phyloP scores from a whole-genome alignment of 2,888 invertebrate genomes.

The Pardosa pseudoannulata region DNA sequence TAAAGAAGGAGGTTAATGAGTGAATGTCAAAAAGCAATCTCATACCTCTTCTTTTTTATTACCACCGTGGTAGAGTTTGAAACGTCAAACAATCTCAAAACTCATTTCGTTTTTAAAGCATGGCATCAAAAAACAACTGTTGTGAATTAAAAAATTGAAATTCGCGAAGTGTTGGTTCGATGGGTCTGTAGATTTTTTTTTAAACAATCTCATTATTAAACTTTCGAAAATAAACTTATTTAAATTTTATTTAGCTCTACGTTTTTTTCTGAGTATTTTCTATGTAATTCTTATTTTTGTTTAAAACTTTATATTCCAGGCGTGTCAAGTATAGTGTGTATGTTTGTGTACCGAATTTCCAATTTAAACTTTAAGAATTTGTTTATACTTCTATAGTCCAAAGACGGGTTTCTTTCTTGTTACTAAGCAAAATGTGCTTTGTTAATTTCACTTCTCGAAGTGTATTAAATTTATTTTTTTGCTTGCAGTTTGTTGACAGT shows the following conservation, averaged over 20 bases:
- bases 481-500: no score
- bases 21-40: no score
- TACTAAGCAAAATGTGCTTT: no score
- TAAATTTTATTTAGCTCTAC: not conserved
- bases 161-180: not conserved
- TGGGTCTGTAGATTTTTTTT: not conserved
- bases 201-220: no score
- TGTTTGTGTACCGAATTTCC: not conserved
- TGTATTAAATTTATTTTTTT: no score
- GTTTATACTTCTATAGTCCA: no score
- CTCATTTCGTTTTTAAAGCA: not conserved
- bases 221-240: not conserved
- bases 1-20: no score
- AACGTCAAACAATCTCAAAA: no score
- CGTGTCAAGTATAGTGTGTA: not conserved
- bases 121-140: not conserved
- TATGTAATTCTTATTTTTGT: not conserved
- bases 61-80: no score
- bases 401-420: no score
- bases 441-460: no score
- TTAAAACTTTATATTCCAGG: not conserved
- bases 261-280: not conserved
- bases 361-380: not conserved
- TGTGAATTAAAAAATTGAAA: constrained; percentile 15
- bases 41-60: no score